Base-by-base conservation (phyloP, 2,113 vertebrate species). In the Verasper variegatus region DNA sequence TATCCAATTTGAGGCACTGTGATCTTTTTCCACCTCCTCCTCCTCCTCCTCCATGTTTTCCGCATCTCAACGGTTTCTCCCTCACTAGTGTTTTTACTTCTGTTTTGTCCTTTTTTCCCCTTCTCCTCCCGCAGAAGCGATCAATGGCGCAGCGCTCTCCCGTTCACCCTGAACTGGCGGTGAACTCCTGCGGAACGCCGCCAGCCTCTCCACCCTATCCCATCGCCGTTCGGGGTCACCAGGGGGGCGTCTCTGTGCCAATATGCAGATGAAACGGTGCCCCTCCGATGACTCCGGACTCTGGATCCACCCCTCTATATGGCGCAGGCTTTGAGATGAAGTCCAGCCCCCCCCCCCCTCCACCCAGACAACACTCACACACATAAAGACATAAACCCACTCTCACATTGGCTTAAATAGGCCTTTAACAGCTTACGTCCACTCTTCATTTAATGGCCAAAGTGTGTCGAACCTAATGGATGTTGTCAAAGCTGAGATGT, bases 111-210 rank as follows among this genome's bases (percentile, higher is more conserved):
- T 81, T 66, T 76, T 83, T 74, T 60, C 12, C 18, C 18, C 27
- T 31, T 45, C 17, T 69, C 71, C 69, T 89, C 80, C 73, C 58
- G 35, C 83, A 95, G 95, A 87, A 93, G 84, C 80, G 86, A 95
- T 95, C 94, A 93, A 95, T 94, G 94, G 23, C 1, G 79, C 83
- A 86, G 90, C 74, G 86, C 88, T 92, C 79, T 90, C 91, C 86
- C 85, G 82, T 94, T 91, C 92, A 87, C 91, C 89, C 85, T 93
- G 87, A 92, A 93, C 82, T 91, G 76, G 65, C 83, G 78, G 86
- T 93, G 94, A 93, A 93, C 87, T 89, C 82, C 88, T 62, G 64
- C 79, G 65, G 80, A 86, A 23, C 21, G 81, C 87, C 80, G 82
- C 85, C 84, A 90, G 94, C 87, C 65, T 91, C 91, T 90, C 85